phyloP scores from a whole-genome alignment of 2,113 vertebrate species.

The Ploceus nigricollis region DNA sequence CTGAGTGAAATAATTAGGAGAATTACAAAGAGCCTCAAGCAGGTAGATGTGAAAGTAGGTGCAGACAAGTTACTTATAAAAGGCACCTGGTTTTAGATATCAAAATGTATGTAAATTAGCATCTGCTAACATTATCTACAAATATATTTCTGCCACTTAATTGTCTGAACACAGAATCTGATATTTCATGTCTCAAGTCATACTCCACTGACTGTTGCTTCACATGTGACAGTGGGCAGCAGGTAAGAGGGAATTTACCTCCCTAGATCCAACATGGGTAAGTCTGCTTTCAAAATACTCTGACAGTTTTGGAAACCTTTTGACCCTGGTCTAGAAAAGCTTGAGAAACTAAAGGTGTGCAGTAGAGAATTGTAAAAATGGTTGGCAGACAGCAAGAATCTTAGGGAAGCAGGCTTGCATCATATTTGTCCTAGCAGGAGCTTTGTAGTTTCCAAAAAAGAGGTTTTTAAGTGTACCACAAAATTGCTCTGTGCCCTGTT shows the following conservation, averaged over 20 bases:
- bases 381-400: background rate
- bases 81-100: background rate
- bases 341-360: background rate
- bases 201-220: background rate
- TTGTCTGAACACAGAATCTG: background rate
- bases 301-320: background rate
- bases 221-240: background rate
- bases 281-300: background rate
- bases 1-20: background rate
- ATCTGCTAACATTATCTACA: background rate
- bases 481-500: background rate
- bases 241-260: background rate
- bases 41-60: background rate
- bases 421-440: background rate
- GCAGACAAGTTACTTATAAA: background rate
- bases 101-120: background rate
- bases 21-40: background rate
- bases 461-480: background rate
- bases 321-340: accelerated
- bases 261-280: accelerated
- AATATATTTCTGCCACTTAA: background rate
- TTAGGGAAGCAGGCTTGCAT: background rate
- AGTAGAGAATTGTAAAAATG: background rate
- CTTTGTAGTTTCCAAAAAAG: background rate
- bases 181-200: background rate